Evolutionary conservation across 2,797 vertebrate genomes (phyloP).

Genomic region (Sparidentex hasta): DNA sequence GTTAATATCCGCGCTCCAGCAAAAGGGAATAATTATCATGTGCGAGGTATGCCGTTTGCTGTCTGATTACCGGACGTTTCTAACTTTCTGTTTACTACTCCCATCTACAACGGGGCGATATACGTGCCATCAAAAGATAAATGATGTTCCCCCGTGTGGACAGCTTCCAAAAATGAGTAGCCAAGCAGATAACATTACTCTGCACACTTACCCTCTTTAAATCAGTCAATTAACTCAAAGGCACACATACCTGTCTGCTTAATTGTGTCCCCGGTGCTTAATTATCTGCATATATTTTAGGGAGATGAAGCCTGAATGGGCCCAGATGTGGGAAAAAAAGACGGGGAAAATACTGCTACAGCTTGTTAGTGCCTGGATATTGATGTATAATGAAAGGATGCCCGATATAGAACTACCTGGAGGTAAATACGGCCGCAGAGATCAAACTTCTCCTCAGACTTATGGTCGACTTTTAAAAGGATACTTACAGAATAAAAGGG

Average conservation of each 20-base stretch:
- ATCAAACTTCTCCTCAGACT: conserved; percentile 34
- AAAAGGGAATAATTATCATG: conserved; percentile 28
- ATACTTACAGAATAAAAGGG: background rate
- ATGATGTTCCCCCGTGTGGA: conserved; percentile 55
- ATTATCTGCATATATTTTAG: conserved; percentile 78
- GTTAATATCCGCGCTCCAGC: conserved; percentile 46
- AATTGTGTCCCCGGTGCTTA: conserved; percentile 82
- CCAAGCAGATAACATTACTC: conserved; percentile 72
- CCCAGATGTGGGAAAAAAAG: conserved; percentile 37
- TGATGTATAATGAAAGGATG: conserved; percentile 63
- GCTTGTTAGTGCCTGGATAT: conserved; percentile 62
- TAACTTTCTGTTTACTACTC: conserved; percentile 51
- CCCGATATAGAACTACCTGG: conserved; percentile 25
- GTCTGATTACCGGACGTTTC: conserved; percentile 40
- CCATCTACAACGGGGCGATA: conserved; percentile 33
- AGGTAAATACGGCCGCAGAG: conserved; percentile 31
- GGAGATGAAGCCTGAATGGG: conserved; percentile 66
- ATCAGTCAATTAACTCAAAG: conserved; percentile 82
- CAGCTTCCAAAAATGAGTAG: conserved; percentile 44
- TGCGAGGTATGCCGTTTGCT: conserved; percentile 16
- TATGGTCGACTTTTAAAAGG: background rate
- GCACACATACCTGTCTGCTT: conserved; percentile 79
- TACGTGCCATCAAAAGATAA: conserved; percentile 57
- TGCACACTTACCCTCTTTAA: conserved; percentile 71
- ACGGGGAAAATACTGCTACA: conserved; percentile 23